phyloP scores from a whole-genome alignment of 2,888 invertebrate species.

The Tipula helvola region DNA sequence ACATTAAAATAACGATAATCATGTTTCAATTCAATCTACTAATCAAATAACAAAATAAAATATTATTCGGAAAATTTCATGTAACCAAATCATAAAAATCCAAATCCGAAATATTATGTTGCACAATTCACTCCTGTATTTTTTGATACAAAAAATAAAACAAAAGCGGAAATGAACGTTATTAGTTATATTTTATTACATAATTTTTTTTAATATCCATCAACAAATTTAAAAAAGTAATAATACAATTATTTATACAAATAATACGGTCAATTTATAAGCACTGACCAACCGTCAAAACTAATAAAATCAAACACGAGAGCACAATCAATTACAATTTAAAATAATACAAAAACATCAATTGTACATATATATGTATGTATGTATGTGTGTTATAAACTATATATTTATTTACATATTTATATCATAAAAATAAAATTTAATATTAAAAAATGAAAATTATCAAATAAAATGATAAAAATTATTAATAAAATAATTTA shows the following conservation, averaged over 20 bases:
- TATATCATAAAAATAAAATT: neutral
- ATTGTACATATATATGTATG: neutral
- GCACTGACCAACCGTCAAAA: neutral
- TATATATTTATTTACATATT: neutral
- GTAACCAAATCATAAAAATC: too few relatives aligned
- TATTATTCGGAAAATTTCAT: too few relatives aligned
- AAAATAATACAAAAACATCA: neutral
- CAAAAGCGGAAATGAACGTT: neutral
- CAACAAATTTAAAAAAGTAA: neutral
- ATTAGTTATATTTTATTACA: neutral
- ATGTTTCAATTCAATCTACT: too few relatives aligned
- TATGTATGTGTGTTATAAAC: too few relatives aligned
- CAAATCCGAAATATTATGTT: too few relatives aligned
- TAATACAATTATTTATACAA: neutral
- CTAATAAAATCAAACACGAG: neutral
- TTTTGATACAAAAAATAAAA: neutral
- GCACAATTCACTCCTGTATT: too few relatives aligned
- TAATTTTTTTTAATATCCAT: neutral
- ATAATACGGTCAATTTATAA: neutral
- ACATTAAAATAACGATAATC: too few relatives aligned
- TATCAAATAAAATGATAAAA: neutral
- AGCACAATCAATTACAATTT: constrained; percentile 4
- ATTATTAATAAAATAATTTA: neutral
- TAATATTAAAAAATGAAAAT: neutral
- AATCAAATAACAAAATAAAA: too few relatives aligned